These are phyloP conservation scores for Takifugu rubripes DNA, from an alignment of 2,797 vertebrate species.

Conservation along the genomic window DNA sequence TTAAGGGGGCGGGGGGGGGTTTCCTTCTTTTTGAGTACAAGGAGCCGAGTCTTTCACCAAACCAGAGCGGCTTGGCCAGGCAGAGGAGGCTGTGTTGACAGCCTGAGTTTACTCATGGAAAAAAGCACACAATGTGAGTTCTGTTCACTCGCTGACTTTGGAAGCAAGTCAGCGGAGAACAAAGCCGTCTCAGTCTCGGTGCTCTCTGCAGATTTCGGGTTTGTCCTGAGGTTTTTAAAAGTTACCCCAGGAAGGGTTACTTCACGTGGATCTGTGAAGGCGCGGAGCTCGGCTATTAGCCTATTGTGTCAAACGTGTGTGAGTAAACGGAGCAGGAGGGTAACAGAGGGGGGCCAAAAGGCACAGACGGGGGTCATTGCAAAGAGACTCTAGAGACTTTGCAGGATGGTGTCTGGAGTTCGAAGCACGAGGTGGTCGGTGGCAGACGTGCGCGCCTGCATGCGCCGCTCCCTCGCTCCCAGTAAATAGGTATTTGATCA, in stretches of 20 bases:
- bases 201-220: conserved; percentile 70
- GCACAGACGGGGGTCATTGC: conserved; percentile 35
- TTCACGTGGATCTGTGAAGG: conserved; percentile 59
- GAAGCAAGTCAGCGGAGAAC: conserved; percentile 80
- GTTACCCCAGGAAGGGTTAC: conserved; percentile 63
- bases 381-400: conserved; percentile 41
- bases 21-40: conserved; percentile 60
- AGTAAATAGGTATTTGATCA: conserved; percentile 58
- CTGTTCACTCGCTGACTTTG: conserved; percentile 81
- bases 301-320: conserved; percentile 8
- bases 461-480: conserved; percentile 25
- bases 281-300: conserved; percentile 55
- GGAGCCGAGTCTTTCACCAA: conserved; percentile 71
- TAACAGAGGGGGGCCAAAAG: conserved; percentile 27
- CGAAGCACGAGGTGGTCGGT: conserved; percentile 20
- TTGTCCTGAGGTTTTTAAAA: conserved; percentile 76
- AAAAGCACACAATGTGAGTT: conserved; percentile 80
- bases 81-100: conserved; percentile 83
- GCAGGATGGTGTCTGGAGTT: conserved; percentile 19
- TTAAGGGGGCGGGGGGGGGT: conserved; percentile 36
- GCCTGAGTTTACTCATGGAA: conserved; percentile 83
- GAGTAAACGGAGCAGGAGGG: conserved; percentile 21
- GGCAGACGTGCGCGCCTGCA: conserved; percentile 18
- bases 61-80: conserved; percentile 62
- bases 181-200: conserved; percentile 82